Conservation (phyloP, 2,113 vertebrate species). For the Hyperopisus bebe region DNA sequence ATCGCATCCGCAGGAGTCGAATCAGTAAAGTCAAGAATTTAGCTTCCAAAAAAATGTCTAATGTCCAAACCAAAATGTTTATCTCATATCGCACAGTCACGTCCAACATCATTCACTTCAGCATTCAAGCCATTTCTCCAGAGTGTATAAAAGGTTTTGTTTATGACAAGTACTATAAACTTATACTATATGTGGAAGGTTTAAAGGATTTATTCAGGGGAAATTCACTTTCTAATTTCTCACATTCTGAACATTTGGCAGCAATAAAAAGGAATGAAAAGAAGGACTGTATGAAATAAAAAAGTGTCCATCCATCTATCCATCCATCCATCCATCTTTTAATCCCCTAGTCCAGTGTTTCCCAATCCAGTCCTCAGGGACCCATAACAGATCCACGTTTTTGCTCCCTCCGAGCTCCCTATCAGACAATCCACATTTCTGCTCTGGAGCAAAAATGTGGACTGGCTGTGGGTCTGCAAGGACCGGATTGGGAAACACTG, state of each 20-base stretch:
- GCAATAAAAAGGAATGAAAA: background rate
- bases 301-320: background rate
- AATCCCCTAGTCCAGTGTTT: background rate
- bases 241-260: background rate
- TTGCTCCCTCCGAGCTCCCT: no score
- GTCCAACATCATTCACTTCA: background rate
- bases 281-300: background rate
- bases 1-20: background rate
- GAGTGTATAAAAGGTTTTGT: background rate
- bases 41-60: background rate
- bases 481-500: no score
- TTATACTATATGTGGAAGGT: background rate
- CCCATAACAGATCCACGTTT: no score
- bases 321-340: background rate
- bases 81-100: background rate
- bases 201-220: background rate
- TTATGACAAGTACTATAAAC: background rate
- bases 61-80: background rate
- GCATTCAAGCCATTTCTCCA: background rate
- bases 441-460: no score
- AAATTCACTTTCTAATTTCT: background rate
- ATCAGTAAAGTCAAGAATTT: background rate
- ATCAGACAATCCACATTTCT: no score
- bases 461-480: no score
- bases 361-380: no score